Evolutionary conservation across 2,113 vertebrate genomes (phyloP), one percentile per base, ranked within the genome.

Genomic region (Trematomus loennbergii): DNA sequence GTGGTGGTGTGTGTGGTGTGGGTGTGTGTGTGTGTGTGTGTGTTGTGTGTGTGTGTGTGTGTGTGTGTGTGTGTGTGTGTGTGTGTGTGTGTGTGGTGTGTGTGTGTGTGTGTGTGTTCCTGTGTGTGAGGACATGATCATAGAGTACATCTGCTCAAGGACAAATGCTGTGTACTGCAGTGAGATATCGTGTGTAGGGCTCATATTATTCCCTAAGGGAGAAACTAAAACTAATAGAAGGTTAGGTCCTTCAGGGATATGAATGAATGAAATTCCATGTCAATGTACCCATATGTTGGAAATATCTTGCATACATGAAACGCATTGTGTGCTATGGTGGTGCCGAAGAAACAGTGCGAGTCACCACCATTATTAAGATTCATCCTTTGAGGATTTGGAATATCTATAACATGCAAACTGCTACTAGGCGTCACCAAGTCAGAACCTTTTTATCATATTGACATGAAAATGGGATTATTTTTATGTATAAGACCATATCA

Each of bases 11-110:
- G 25, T n/a, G 53, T 53, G n/a, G 61, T 43, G 40, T 55, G 1
- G 46, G 18, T 17, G 18, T 40, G 57, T 65, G 45, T 43, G 43
- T 63, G 50, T 12, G 46, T 59, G 67, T 62, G 50, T 78, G 12
- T 63, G 53, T n/a, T 48, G 64, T 65, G 43, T 68, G 60, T 50
- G 59, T 67, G n/a, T 54, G 4, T 46, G 53, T 75, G 62, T 57
- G 22, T 55, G n/a, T 22, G 15, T 46, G 57, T 20, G 13, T 60
- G 72, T 15, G 25, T n/a, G 52, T 53, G 61, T 43, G 40, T 55
- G 1, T 52, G 18, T 17, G 18, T 40, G 57, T 65, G 45, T 43
- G 43, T 63, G 50, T 12, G n/a, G n/a, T n/a, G n/a, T 22, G 29
- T 2, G 25, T 29, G n/a, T n/a, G n/a, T n/a, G n/a, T n/a, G 46